phyloP scores from a whole-genome alignment of 2,113 vertebrate genomes.

The Calidris pugnax region DNA sequence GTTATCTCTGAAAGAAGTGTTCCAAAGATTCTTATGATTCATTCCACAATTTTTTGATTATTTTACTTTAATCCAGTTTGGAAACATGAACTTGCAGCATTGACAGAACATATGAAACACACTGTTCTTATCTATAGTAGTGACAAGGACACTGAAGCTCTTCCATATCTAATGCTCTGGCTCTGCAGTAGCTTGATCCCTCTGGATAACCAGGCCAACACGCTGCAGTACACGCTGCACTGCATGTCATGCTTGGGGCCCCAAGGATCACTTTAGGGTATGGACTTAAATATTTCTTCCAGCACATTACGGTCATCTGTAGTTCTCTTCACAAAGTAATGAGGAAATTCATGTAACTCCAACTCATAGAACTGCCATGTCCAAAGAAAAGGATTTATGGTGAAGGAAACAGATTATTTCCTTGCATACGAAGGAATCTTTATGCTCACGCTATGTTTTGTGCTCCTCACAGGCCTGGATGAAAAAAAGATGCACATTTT shows the following conservation, averaged over 20 bases:
- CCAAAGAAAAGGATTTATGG: not conserved
- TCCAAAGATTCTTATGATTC: not conserved
- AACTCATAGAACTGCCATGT: not conserved
- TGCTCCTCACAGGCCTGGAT: not conserved
- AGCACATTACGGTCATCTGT: not conserved
- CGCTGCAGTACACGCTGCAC: not conserved
- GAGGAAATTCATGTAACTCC: not conserved
- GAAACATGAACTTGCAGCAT: not conserved
- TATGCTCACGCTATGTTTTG: not conserved
- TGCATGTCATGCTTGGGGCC: not conserved
- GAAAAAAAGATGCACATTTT: not conserved
- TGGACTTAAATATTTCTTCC: not conserved
- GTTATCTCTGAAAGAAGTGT: not conserved
- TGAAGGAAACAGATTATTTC: not conserved
- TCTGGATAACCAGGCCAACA: not conserved
- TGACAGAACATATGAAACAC: not conserved
- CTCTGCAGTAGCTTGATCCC: not conserved
- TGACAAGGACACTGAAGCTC: not conserved
- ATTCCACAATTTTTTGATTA: not conserved
- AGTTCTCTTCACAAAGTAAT: not conserved
- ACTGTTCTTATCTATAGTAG: not conserved
- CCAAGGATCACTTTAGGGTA: not conserved
- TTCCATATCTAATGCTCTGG: not conserved
- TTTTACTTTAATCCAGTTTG: not conserved
- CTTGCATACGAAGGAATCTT: not conserved